Base-by-base conservation (phyloP, 2,888 invertebrate species). In the Clostera curtula region DNA sequence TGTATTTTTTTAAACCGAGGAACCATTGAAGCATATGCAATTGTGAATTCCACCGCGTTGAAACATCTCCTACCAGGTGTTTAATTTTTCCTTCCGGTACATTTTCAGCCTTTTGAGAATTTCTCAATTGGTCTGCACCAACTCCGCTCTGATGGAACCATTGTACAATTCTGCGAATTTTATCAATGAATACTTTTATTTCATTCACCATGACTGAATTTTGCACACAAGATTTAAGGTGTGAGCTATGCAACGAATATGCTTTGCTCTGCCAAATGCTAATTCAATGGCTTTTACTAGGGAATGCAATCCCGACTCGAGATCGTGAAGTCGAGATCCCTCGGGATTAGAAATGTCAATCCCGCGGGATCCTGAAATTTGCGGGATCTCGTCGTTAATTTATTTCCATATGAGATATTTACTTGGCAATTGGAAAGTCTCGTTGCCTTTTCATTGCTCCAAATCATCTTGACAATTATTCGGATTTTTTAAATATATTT, bases 11-110 rank as follows among this genome's bases (percentile, higher is more conserved):
- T 31, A 27, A 52, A 50, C 25, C 44, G 35, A 25, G 47, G 44
- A 27, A 27, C 21, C 17, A 17, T 34, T 41, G 34, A 31, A 40
- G 31, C 38, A 42, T 42, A 19, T 38, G 34, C 19, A 40, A 31
- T 34, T 38, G 34, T 27, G 40, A 52, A 33, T 57, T 59, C 50
- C 53, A 51, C 28, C 55, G 41, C 21, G 54, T 54, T 29, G 42
- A 37, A 25, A 58, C 55, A 40, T 55, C 50, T 35, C 41, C 41
- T 35, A 53, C 27, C 28, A 49, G 35, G 28, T 43, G 43, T 36
- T 50, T 41, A 24, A 45, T 29, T 40, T 49, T 44, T 40, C 40
- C 44, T 43, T 43, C 43, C 12, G 43, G 28, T 27, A 41, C 38
- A 36, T 43, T 45, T 41, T 43, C 20, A 28, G 30, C 35, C 19